A percentile compares a stretch with the other conserved stretches of the same genome.
phyloP scores from a whole-genome alignment of 2,888 invertebrate genomes.

The Drosophila cracens region DNA sequence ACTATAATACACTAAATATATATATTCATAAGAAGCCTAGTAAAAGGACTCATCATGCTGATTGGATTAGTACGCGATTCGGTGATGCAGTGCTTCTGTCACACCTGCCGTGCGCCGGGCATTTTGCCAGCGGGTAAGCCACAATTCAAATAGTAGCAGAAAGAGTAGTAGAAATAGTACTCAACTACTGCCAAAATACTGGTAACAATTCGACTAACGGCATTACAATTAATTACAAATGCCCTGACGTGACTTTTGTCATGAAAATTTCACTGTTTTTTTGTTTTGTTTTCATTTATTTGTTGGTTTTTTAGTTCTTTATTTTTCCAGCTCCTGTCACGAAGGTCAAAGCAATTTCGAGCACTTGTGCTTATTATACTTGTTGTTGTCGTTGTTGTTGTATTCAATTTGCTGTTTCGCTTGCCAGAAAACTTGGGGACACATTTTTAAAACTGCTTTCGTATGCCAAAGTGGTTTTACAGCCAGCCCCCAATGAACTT shows the following conservation, averaged over 20 bases:
- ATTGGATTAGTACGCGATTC: conserved; percentile 96
- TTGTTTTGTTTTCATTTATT: not conserved
- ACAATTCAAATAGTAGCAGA: conserved; percentile 24
- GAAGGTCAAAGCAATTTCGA: conserved; percentile 32
- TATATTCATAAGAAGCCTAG: too few species aligned
- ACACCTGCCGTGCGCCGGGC: conserved; percentile 93
- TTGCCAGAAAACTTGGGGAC: conserved; percentile 30
- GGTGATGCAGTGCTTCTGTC: conserved; percentile 97
- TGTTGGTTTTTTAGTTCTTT: conserved; percentile 1
- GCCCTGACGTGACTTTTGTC: conserved; percentile 7
- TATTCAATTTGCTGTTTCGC: conserved; percentile 6
- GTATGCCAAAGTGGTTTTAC: conserved; percentile 45
- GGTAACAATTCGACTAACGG: conserved; percentile 58
- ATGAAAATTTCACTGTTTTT: conserved; percentile 3
- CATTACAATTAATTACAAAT: conserved; percentile 16
- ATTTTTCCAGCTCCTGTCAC: not conserved
- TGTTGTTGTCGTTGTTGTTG: conserved; percentile 3
- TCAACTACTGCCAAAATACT: conserved; percentile 17
- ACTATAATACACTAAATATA: conserved; percentile 9
- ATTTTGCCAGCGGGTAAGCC: conserved; percentile 90
- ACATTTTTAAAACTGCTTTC: conserved; percentile 39
- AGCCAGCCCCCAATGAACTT: conserved; percentile 18
- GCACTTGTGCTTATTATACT: conserved; percentile 5
- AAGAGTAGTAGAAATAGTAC: conserved; percentile 29
- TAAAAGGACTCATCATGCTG: conserved; percentile 87